Percentiles rank a stretch among this genome's conserved stretches.
Conservation (phyloP, 2,113 vertebrate genomes). For the Gambusia affinis region DNA sequence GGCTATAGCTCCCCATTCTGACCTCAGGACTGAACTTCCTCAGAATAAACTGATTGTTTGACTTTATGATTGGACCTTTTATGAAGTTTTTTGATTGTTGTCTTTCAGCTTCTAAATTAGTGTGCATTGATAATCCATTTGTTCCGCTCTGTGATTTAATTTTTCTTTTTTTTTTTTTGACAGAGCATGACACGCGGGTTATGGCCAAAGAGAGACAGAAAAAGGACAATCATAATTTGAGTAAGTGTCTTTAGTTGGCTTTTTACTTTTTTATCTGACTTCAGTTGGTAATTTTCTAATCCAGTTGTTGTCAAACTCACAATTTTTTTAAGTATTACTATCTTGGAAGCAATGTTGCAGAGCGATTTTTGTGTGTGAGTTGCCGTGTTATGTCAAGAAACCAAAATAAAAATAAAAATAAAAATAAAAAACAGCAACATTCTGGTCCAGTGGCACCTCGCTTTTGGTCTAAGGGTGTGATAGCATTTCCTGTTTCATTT, state of each 20-base stretch:
- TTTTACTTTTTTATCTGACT: slow-evolving; percentile 8
- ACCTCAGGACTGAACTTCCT: slow-evolving; percentile 43
- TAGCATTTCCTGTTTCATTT: neutral
- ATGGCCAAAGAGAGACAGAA: slow-evolving; percentile 97
- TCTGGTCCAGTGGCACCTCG: neutral
- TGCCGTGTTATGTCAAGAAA: too few relatives aligned
- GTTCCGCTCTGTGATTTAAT: slow-evolving; percentile 55
- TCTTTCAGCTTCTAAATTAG: slow-evolving; percentile 67
- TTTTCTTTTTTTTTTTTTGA: slow-evolving; percentile 48
- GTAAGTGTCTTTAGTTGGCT: slow-evolving; percentile 82
- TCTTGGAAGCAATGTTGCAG: too few relatives aligned
- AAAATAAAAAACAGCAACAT: too few relatives aligned
- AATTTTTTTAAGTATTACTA: too few relatives aligned
- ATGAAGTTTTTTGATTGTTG: slow-evolving; percentile 41
- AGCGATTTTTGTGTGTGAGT: too few relatives aligned
- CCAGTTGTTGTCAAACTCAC: neutral
- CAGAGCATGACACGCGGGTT: slow-evolving; percentile 91
- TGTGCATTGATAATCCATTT: slow-evolving; percentile 61
- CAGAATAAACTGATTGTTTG: slow-evolving; percentile 44
- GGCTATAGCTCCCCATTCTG: slow-evolving; percentile 31
- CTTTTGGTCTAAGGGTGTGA: neutral
- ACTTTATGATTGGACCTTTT: slow-evolving; percentile 48
- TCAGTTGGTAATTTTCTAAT: slow-evolving; percentile 14
- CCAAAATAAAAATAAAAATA: too few relatives aligned
- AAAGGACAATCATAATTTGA: slow-evolving; percentile 98